phyloP scores from a whole-genome alignment of 2,888 invertebrate species.

The Listrodromus nycthemerus region DNA sequence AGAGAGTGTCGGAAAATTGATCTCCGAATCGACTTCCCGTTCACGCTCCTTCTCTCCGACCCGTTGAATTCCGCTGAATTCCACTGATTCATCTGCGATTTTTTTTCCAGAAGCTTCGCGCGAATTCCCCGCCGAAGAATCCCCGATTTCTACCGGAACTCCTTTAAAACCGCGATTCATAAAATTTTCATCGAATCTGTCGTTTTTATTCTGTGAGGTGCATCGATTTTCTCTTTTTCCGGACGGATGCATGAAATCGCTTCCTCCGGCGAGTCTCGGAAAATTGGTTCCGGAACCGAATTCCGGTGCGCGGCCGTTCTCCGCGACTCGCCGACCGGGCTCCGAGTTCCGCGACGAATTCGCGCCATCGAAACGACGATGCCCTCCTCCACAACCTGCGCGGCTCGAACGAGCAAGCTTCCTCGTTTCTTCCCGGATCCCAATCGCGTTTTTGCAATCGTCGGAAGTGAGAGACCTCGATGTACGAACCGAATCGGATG shows the following conservation, averaged over 20 bases:
- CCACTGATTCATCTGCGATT: background rate
- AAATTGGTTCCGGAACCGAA: background rate
- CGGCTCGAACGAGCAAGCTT: slow-evolving; percentile 30
- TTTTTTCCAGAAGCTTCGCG: background rate
- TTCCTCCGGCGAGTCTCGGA: slow-evolving; percentile 55
- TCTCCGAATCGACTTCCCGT: slow-evolving; percentile 1
- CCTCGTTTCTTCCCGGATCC: slow-evolving; percentile 3
- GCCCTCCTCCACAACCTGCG: background rate
- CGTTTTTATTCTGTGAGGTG: background rate
- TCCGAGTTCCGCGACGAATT: slow-evolving; percentile 10
- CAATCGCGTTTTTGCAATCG: background rate
- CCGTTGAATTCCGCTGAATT: background rate
- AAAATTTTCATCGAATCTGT: background rate
- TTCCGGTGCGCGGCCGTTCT: background rate
- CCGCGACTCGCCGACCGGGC: background rate
- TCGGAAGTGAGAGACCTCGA: slow-evolving; percentile 30
- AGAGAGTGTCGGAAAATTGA: slow-evolving; percentile 33
- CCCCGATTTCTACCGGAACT: background rate
- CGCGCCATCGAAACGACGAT: background rate
- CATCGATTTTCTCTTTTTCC: background rate
- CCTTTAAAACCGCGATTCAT: background rate
- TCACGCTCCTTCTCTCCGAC: background rate
- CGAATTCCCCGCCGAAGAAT: background rate
- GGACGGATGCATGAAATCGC: slow-evolving; percentile 28
- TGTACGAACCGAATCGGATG: slow-evolving; percentile 37